Evolutionary conservation across 2,797 vertebrate species (phyloP).

Genomic region (Iguana delicatissima): DNA sequence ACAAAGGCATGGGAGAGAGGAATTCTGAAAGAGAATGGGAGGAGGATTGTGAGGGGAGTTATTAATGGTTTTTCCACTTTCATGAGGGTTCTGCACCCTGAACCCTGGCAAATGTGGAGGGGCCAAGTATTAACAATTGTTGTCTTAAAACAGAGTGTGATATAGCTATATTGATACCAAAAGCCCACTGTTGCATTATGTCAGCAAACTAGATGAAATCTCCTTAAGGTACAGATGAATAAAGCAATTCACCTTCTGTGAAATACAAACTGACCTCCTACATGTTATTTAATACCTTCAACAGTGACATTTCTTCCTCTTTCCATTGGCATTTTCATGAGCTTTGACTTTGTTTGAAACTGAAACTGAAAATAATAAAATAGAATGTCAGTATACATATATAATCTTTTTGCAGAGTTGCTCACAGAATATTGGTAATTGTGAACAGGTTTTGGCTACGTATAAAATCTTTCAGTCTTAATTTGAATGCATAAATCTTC

Average conservation of each 20-base stretch:
- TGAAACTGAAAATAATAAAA: background rate
- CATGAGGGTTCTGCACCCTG: too few relatives aligned
- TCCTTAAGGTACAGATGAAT: background rate
- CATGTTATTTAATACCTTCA: background rate
- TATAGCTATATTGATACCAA: background rate
- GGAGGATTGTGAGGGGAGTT: too few relatives aligned
- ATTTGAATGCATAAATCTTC: accelerated
- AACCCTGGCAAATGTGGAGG: too few relatives aligned
- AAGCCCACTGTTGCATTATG: background rate
- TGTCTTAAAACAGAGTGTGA: too few relatives aligned
- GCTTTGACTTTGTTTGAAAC: background rate
- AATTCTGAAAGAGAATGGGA: too few relatives aligned
- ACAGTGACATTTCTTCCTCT: background rate
- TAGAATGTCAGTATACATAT: too few relatives aligned
- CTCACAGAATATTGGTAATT: background rate
- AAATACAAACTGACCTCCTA: background rate
- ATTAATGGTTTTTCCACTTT: too few relatives aligned
- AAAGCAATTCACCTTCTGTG: background rate
- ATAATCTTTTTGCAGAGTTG: background rate
- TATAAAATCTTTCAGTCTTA: background rate
- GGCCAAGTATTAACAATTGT: too few relatives aligned
- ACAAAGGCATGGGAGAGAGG: too few relatives aligned
- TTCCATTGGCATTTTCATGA: background rate
- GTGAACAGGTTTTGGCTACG: background rate
- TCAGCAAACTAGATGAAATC: background rate